These are phyloP conservation scores for Liodrosophila aerea DNA, from an alignment of 2,888 invertebrate species.

Conservation along the genomic window DNA sequence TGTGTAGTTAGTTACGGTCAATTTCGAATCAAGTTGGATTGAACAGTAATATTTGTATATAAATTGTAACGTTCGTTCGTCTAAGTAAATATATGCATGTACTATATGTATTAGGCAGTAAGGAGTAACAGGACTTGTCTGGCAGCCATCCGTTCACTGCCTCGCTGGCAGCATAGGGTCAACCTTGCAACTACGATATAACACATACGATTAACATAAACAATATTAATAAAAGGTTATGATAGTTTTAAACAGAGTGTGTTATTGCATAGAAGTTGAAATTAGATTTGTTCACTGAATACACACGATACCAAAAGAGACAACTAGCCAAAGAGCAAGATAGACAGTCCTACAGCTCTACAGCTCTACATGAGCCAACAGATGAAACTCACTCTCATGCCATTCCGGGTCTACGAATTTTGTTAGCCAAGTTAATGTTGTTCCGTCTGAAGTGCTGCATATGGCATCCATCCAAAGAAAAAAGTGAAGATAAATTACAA, in stretches of 20 bases:
- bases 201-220: slow-evolving; percentile 34
- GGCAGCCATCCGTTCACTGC: slow-evolving; percentile 36
- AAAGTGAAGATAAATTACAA: slow-evolving; percentile 1
- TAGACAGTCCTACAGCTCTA: background rate
- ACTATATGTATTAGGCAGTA: too few species aligned
- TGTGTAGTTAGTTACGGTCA: slow-evolving; percentile 15
- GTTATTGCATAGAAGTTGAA: slow-evolving; percentile 21
- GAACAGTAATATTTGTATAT: slow-evolving; percentile 21
- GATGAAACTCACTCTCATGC: background rate
- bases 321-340: slow-evolving; percentile 20
- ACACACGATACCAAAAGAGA: slow-evolving; percentile 42
- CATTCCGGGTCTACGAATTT: slow-evolving; percentile 17
- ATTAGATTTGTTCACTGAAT: slow-evolving; percentile 22
- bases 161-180: slow-evolving; percentile 26
- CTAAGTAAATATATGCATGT: too few species aligned
- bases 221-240: slow-evolving; percentile 29
- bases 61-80: background rate
- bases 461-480: slow-evolving; percentile 8
- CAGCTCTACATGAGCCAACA: background rate
- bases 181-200: too few species aligned
- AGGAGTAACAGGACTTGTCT: slow-evolving; percentile 11
- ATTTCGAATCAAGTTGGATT: slow-evolving; percentile 13
- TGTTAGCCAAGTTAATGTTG: slow-evolving; percentile 40
- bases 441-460: slow-evolving; percentile 44
- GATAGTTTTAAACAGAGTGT: slow-evolving; percentile 38